Base-by-base conservation (phyloP, 2,113 vertebrate genomes). In the Hydrolagus affinis region DNA sequence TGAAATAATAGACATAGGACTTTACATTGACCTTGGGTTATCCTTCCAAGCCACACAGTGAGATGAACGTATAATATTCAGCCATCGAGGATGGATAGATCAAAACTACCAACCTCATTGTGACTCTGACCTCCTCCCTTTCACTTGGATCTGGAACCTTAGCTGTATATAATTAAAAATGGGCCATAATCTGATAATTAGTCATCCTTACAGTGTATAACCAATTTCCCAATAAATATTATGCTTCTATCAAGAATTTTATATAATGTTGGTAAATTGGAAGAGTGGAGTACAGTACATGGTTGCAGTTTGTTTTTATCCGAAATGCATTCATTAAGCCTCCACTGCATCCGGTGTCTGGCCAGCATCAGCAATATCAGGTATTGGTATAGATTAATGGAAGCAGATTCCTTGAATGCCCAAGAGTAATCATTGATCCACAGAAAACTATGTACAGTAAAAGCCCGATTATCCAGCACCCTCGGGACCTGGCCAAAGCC, bases 361-460 rank as follows among this genome's bases (percentile, higher is more conserved):
- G 32, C 73, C 14, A 25, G 32, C 19, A 44, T 75, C 30, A 44
- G 8, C 7, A 19, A 75, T 75, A 44, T 75, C 30, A 15, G 8
- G 32, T 75, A 75, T 75, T 75, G 44, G 15, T 75, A 75, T 70
- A 8, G 70, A 23, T 70, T 70, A 70, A 70, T 68, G 23, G 70
- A 4, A 25, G n/a, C 25, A 70, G 23, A 25, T 25, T 23, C 8
- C 25, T 23, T 8, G 12, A 70, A 23, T 25, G 70, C 9, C 70
- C 70, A n/a, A 56, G 9, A 56, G 30, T 56, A 9, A 12, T 19
- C 32, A 75, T 75, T 56, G 32, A 75, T 75, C 73, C 73, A 75
- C 56, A 19, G 56, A 75, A 75, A 44, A 44, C n/a, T n/a, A n/a
- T n/a, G n/a, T n/a, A n/a, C n/a, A n/a, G n/a, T n/a, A n/a, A n/a